Evolutionary conservation across 2,888 invertebrate genomes (phyloP).

Genomic region (Lasioglossum zephyrum): DNA sequence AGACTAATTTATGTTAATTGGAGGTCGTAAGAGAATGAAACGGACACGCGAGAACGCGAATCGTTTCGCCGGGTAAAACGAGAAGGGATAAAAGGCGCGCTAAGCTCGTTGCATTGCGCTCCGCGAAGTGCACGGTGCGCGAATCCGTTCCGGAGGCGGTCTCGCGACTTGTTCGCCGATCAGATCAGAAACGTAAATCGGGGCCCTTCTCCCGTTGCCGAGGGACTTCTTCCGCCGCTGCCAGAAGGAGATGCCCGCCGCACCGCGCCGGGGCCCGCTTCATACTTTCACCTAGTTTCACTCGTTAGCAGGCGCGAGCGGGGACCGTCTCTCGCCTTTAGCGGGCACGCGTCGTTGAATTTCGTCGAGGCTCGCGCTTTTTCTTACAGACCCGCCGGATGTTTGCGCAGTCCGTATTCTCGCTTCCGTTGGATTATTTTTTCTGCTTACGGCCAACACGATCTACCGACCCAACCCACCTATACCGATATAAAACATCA

Average conservation of each 20-base stretch:
- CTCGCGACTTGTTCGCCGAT: slow-evolving; percentile 10
- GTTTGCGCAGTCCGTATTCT: slow-evolving; percentile 27
- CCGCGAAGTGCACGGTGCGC: not conserved
- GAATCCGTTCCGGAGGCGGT: not conserved
- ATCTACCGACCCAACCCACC: not conserved
- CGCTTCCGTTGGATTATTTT: slow-evolving; percentile 52
- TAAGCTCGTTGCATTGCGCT: not conserved
- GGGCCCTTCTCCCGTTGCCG: slow-evolving; percentile 48
- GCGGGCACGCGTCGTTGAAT: slow-evolving; percentile 44
- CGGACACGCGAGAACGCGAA: slow-evolving; percentile 35
- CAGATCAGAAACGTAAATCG: slow-evolving; percentile 24
- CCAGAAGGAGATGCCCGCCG: slow-evolving; percentile 12
- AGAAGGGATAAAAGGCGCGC: slow-evolving; percentile 22
- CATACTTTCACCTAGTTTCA: slow-evolving; percentile 73
- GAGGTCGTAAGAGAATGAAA: slow-evolving; percentile 50
- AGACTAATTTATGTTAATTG: slow-evolving; percentile 67
- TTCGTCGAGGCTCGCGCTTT: slow-evolving; percentile 48
- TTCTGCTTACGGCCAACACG: slow-evolving; percentile 17
- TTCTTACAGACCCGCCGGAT: slow-evolving; percentile 42
- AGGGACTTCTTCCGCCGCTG: slow-evolving; percentile 33
- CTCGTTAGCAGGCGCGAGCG: slow-evolving; percentile 50
- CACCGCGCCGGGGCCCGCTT: not conserved
- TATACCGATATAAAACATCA: not conserved
- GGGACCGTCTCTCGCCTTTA: slow-evolving; percentile 24
- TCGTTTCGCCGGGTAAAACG: slow-evolving; percentile 13